Evolutionary conservation across 1,140 invertebrate genomes (phyloP).

Genomic region (Drosophila trapezifrons): DNA sequence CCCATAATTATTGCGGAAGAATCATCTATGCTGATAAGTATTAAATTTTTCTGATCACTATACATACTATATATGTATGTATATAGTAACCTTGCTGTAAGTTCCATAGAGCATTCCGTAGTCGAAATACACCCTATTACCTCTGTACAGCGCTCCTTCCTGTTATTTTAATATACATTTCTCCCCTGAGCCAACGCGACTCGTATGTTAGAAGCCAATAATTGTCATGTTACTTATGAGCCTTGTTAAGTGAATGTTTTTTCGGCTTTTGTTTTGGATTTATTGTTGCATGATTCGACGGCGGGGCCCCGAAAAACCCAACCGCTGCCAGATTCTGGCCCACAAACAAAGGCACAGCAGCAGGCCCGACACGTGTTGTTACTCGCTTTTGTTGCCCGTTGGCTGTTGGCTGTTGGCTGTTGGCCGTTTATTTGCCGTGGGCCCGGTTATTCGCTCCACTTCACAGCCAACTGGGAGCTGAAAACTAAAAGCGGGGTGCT

Average conservation of each 20-base stretch:
- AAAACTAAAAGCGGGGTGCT: neutral
- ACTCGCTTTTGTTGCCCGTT: conserved; percentile 19
- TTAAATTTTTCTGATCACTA: too few species aligned
- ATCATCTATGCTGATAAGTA: too few species aligned
- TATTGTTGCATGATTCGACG: conserved; percentile 20
- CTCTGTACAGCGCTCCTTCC: neutral
- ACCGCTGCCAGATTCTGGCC: conserved; percentile 6
- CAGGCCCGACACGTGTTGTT: conserved; percentile 37
- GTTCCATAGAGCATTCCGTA: neutral
- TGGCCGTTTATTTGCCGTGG: conserved; percentile 19
- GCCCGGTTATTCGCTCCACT: conserved; percentile 27
- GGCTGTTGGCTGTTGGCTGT: neutral
- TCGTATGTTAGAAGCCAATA: conserved; percentile 20
- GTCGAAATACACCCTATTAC: neutral
- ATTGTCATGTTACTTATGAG: conserved; percentile 36
- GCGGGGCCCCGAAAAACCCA: conserved; percentile 1
- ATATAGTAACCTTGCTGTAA: too few species aligned
- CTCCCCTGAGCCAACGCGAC: conserved; percentile 2
- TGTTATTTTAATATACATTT: conserved; percentile 7
- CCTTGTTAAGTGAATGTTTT: conserved; percentile 20
- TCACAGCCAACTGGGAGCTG: conserved; percentile 24
- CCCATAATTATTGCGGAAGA: too few species aligned
- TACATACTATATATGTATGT: too few species aligned
- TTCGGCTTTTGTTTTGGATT: conserved; percentile 31
- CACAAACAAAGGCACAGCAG: conserved; percentile 30